A percentile compares a stretch with the other conserved stretches of the same genome.
phyloP scores from a whole-genome alignment of 2,888 invertebrate genomes.

The Terebella lapidaria region DNA sequence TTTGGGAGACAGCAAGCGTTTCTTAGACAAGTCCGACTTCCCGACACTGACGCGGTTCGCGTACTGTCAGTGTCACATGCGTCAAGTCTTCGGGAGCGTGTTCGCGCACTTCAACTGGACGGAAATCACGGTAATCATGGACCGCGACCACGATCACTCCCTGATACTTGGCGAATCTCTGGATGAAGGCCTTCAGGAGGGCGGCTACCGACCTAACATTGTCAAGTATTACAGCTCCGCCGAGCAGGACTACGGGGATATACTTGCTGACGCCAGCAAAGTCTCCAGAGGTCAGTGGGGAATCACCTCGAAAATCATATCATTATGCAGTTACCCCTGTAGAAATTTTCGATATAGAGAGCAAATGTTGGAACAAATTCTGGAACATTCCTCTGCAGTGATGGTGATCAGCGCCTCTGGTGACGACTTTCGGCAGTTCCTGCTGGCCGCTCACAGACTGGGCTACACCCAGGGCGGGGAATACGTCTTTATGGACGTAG shows the following conservation, averaged over 20 bases:
- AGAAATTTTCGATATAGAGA: no score
- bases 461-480: slow-evolving; percentile 34
- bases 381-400: slow-evolving; percentile 30
- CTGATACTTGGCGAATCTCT: slow-evolving; percentile 27
- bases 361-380: no score
- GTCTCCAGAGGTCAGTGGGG: slow-evolving; percentile 27
- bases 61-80: slow-evolving; percentile 39
- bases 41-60: slow-evolving; percentile 35
- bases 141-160: slow-evolving; percentile 14
- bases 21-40: slow-evolving; percentile 34
- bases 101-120: slow-evolving; percentile 33
- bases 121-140: slow-evolving; percentile 32
- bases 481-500: slow-evolving; percentile 40
- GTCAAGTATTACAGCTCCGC: slow-evolving; percentile 27
- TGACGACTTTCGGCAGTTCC: slow-evolving; percentile 30
- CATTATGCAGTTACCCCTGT: no score
- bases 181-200: slow-evolving; percentile 14
- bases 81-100: slow-evolving; percentile 33
- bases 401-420: slow-evolving; percentile 36
- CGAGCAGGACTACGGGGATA: slow-evolving; percentile 7
- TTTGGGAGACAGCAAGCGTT: slow-evolving; percentile 22
- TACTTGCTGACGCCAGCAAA: slow-evolving; percentile 22
- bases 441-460: slow-evolving; percentile 32
- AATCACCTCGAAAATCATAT: no score
- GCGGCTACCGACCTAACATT: slow-evolving; percentile 19